Conservation (phyloP, 2,113 vertebrate genomes). For the Myotis brandtii region DNA sequence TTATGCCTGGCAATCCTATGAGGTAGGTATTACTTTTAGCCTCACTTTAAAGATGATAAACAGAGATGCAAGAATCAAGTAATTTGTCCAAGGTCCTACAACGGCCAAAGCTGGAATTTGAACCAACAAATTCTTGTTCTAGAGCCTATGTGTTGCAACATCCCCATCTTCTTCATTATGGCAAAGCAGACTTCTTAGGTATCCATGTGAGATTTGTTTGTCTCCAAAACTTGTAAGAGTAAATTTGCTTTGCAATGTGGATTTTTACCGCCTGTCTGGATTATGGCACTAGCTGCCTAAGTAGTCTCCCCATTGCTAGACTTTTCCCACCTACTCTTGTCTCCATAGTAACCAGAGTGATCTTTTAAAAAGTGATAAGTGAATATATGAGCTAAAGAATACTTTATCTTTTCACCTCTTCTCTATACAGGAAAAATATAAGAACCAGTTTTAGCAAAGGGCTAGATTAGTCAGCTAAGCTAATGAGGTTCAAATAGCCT, state of each 20-base stretch:
- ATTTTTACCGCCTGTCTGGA: neutral
- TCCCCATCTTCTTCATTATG: neutral
- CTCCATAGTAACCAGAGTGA: neutral
- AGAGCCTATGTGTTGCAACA: no score
- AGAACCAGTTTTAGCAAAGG: conserved; percentile 29
- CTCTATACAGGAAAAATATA: neutral
- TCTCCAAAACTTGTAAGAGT: neutral
- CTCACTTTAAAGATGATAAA: neutral
- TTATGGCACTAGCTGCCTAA: neutral
- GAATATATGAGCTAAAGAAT: neutral
- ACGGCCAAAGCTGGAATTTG: neutral
- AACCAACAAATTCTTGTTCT: neutral
- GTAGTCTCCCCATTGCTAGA: neutral
- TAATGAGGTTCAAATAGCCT: neutral
- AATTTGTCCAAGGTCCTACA: neutral
- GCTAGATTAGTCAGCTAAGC: conserved; percentile 40
- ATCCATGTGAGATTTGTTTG: neutral
- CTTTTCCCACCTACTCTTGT: neutral
- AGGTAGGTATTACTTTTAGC: neutral
- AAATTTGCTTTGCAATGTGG: neutral
- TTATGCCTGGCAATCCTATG: neutral
- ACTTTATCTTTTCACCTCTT: neutral
- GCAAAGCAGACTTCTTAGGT: neutral
- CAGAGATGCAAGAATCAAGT: neutral
- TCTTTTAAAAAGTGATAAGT: neutral